phyloP scores from a whole-genome alignment of 2,888 invertebrate genomes.

The Plagodis pulveraria region DNA sequence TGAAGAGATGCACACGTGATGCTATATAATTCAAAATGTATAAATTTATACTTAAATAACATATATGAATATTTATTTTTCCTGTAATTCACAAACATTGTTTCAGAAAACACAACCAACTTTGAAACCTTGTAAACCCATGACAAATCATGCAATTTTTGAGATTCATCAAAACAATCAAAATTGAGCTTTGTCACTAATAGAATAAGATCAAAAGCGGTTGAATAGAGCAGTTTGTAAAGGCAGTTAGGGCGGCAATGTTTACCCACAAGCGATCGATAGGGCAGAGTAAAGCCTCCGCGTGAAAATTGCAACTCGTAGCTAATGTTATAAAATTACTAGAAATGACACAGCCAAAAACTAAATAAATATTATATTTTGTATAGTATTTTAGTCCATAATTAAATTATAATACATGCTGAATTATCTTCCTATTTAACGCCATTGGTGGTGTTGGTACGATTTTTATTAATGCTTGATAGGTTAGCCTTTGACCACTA shows the following conservation, averaged over 20 bases:
- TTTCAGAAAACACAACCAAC: conserved; percentile 31
- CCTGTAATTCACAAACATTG: conserved; percentile 17
- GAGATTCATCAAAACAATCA: conserved; percentile 3
- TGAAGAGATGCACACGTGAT: too few relatives aligned
- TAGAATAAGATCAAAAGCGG: conserved; percentile 30
- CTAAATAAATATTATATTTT: not conserved
- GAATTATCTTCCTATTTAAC: too few relatives aligned
- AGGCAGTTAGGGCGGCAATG: conserved; percentile 71
- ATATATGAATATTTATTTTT: not conserved
- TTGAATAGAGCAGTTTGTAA: conserved; percentile 45
- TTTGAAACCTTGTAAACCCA: conserved; percentile 36
- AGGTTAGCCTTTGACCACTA: too few relatives aligned
- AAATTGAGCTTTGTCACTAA: conserved; percentile 31
- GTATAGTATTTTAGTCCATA: not conserved
- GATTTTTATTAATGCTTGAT: too few relatives aligned
- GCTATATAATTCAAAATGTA: too few relatives aligned
- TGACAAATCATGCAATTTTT: conserved; percentile 36
- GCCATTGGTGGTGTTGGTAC: too few relatives aligned
- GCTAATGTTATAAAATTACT: conserved; percentile 59
- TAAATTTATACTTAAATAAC: not conserved
- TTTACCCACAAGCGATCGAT: conserved; percentile 82
- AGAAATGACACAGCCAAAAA: conserved; percentile 44
- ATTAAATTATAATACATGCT: not conserved
- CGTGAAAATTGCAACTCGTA: conserved; percentile 81
- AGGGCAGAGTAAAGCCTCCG: conserved; percentile 64